Evolutionary conservation across 2,797 vertebrate species (phyloP), one percentile per base, ranked within the genome.

Genomic region (Tiaroga cobitis): DNA sequence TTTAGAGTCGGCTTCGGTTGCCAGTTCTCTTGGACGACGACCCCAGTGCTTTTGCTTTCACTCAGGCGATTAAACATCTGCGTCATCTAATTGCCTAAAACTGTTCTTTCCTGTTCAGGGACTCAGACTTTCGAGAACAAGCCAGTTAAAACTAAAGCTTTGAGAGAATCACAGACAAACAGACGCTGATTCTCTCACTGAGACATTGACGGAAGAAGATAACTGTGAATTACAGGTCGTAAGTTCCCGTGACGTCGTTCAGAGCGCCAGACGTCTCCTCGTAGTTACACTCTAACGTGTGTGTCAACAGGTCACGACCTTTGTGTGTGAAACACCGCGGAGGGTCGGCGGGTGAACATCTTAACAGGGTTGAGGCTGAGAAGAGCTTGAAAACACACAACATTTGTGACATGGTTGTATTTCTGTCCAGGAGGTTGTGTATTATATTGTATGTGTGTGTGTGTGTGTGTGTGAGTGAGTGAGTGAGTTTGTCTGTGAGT

Each of bases 41-140:
- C 0, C 37, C 3, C 7, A 1, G 82, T 75, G 26, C 29, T 59
- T 72, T 85, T 18, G 85, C 80, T 80, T 81, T 85, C 46, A 83
- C 76, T 43, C 81, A 54, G 86, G 5, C 26, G 49, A 81, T 88
- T 85, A 74, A 79, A 7, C 61, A 3, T 6, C n/a, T 75, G 59
- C 72, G n/a, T 87, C 86, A 81, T 83, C 63, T 78, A 39, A 75
- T 85, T 54, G 51, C 59, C 46, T 68, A 8, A 32, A 70, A 32
- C 63, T 0, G 21, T 37, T 65, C 81, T 78, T 81, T 77, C 77
- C 81, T 74, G 72, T 19, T 26, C 39, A 78, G 69, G 4, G 74
- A 16, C 43, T 54, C 26, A 51, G 37, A 69, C 29, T 54, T 34
- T 26, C 8, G 59, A 16, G 54, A 54, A 41, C 51, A 70, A 41